Evolutionary conservation across 1,140 invertebrate genomes (phyloP), one percentile per base, ranked within the genome.

Genomic region (Papilio polytes): DNA sequence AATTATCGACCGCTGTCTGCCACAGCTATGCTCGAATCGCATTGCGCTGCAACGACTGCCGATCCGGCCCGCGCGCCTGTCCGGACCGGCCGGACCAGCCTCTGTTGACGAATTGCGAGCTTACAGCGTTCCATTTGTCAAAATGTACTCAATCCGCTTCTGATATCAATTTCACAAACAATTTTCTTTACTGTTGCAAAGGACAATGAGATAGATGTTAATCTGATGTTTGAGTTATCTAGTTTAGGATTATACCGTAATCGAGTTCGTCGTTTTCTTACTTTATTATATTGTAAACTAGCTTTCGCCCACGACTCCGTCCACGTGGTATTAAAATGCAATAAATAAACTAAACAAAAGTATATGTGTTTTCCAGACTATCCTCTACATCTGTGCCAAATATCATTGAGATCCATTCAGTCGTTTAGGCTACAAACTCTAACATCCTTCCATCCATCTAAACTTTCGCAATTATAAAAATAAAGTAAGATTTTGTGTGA

Each of bases 1-100:
- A 94, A 94, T 94, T 94, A 94, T 93, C 88, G 90, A 93, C 86
- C 89, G 90, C 83, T 89, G 89, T 90, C 90, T 90, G 86, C 86
- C 85, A 83, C 91, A 92, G 90, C 87, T 88, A 90, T 90, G 85
- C 86, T 86, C 81, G 86, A 84, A 91, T 92, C 88, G 89, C 90
- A 92, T 94, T 92, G 88, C 89, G 78, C 86, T 89, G 85, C 82
- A 82, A 82, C 63, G 81, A 84, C 83, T 82, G 86, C 53, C 53
- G 53, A 15, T 48, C 46, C 46, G 46, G 46, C 13, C 46, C 46
- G 46, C 46, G 46, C 46, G 46, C 46, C 18, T 18, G 53, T 56
- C 53, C 82, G 83, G 70, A 66, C 82, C 81, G 78, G 76, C 76
- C 70, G 73, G 56, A 44, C 78, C 78, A 76, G 78, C 56, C 78